Evolutionary conservation across 2,113 vertebrate species (phyloP).

Genomic region (Caracal caracal): DNA sequence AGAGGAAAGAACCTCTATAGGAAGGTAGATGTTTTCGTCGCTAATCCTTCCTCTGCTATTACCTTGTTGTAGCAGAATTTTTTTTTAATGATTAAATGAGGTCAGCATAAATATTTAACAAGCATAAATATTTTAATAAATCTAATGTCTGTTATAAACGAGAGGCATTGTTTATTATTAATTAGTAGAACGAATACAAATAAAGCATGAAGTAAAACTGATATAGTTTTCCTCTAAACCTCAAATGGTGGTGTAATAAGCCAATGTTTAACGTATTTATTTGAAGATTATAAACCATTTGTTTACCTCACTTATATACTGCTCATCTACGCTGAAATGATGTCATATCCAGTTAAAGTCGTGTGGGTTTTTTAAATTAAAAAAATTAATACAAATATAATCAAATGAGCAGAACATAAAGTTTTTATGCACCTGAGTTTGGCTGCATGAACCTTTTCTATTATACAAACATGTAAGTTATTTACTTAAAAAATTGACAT

Average conservation of each 20-base stretch:
- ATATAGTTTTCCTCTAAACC: neutral
- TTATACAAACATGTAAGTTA: neutral
- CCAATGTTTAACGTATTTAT: neutral
- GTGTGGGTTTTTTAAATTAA: conserved; percentile 6
- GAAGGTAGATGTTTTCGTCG: neutral
- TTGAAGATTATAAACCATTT: neutral
- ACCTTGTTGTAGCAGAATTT: neutral
- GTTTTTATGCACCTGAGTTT: conserved; percentile 8
- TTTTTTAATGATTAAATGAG: neutral
- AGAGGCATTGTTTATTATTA: neutral
- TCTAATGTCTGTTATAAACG: neutral
- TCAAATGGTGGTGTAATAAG: neutral
- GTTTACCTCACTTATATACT: neutral
- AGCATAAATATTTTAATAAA: conserved; percentile 4
- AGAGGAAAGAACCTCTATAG: neutral
- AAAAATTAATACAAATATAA: conserved; percentile 23
- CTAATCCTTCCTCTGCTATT: neutral
- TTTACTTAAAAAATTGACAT: neutral
- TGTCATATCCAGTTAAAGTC: neutral
- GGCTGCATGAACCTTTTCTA: neutral
- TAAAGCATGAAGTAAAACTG: conserved; percentile 23
- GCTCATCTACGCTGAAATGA: neutral
- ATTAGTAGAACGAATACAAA: neutral
- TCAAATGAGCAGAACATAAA: neutral
- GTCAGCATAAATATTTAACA: conserved; percentile 39